A percentile compares a stretch with the other conserved stretches of the same genome.
Evolutionary conservation across 2,113 vertebrate genomes (phyloP).

Genomic region (Struthidea cinerea): DNA sequence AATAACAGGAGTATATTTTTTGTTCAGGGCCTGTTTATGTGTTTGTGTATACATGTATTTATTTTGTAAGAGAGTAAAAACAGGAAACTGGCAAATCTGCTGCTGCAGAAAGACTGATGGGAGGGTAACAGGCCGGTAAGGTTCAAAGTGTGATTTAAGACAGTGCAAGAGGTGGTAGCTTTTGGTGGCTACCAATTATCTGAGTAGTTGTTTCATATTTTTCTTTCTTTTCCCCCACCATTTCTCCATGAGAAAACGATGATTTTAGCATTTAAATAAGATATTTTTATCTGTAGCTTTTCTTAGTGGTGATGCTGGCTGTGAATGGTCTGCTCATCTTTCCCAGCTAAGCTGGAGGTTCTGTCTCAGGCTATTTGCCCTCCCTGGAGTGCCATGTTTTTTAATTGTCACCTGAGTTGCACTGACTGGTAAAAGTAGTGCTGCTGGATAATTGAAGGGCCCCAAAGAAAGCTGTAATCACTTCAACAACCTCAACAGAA

Average conservation of each 20-base stretch:
- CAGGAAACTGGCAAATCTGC: not conserved
- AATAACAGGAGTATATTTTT: not conserved
- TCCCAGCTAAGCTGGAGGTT: not conserved
- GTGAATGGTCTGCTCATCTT: not conserved
- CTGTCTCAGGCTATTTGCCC: not conserved
- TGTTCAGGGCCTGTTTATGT: not conserved
- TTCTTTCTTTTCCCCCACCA: accelerated
- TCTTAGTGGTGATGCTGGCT: not conserved
- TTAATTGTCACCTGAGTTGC: not conserved
- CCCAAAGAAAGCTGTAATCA: not conserved
- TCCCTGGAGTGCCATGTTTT: not conserved
- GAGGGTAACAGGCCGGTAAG: not conserved
- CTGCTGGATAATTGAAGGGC: not conserved
- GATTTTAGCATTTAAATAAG: not conserved
- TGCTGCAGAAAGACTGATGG: not conserved
- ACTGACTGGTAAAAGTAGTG: not conserved
- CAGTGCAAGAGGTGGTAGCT: not conserved
- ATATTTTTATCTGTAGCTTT: not conserved
- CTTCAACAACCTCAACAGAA: not conserved
- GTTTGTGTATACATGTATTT: not conserved
- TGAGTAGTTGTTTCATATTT: not conserved
- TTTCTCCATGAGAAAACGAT: not conserved
- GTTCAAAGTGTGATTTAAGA: not conserved
- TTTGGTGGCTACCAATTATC: not conserved
- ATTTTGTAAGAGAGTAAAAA: not conserved